Evolutionary conservation across 2,113 vertebrate genomes (phyloP).

Genomic region (Delphinapterus leucas): DNA sequence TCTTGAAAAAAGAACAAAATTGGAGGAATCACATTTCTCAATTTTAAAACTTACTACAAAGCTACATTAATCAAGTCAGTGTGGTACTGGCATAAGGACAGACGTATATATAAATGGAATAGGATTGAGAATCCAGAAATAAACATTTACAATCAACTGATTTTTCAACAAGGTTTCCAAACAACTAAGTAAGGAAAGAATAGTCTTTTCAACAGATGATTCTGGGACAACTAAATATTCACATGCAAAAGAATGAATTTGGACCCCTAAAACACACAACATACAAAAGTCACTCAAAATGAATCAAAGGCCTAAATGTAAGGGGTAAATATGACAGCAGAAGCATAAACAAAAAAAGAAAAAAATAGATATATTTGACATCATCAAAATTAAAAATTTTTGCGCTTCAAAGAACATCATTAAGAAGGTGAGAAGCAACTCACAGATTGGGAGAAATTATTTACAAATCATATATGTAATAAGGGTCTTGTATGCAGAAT

Average conservation of each 20-base stretch:
- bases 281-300: background rate
- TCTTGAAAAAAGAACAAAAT: background rate
- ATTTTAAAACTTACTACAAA: conserved; percentile 28
- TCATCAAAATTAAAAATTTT: background rate
- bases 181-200: background rate
- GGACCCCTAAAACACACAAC: background rate
- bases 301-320: background rate
- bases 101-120: background rate
- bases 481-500: background rate
- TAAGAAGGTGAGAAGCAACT: background rate
- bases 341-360: background rate
- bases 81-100: background rate
- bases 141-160: background rate
- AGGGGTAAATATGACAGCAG: background rate
- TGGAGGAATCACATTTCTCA: background rate
- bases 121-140: background rate
- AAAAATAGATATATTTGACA: background rate
- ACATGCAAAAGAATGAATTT: background rate
- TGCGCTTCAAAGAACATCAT: background rate
- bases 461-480: background rate
- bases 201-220: background rate
- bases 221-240: background rate
- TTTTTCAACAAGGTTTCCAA: background rate
- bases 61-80: background rate
- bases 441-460: background rate